Evolutionary conservation across 2,888 invertebrate genomes (phyloP).

Genomic region (Leptura quadrifasciata): DNA sequence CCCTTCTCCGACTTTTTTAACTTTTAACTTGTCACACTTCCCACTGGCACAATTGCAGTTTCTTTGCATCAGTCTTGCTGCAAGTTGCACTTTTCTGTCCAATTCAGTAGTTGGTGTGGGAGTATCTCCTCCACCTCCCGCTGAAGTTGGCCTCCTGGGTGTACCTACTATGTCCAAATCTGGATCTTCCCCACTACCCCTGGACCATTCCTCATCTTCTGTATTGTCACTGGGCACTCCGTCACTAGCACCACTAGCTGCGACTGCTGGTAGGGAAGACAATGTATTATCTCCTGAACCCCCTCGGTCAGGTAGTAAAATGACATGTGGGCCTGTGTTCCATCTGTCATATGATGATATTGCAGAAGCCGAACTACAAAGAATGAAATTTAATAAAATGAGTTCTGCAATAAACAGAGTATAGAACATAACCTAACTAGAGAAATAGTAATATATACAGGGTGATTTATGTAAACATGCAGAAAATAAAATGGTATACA

Average conservation of each 20-base stretch:
- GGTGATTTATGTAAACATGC: too few relatives aligned
- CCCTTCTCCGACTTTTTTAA: constrained; percentile 89
- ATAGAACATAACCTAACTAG: too few relatives aligned
- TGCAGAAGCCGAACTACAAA: constrained; percentile 69
- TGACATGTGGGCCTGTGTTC: constrained; percentile 66
- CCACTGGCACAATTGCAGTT: constrained; percentile 84
- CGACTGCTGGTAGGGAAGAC: constrained; percentile 60
- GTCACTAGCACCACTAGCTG: constrained; percentile 75
- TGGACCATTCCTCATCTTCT: constrained; percentile 85
- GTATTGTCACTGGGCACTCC: constrained; percentile 79
- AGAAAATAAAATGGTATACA: too few relatives aligned
- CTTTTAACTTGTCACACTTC: constrained; percentile 84
- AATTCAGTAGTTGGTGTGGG: constrained; percentile 78
- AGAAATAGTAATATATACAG: too few relatives aligned
- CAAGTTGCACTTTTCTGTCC: constrained; percentile 83
- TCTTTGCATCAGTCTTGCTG: constrained; percentile 83
- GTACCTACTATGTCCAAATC: constrained; percentile 77
- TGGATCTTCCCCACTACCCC: constrained; percentile 82
- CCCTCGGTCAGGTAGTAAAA: constrained; percentile 62
- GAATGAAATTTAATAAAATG: background rate
- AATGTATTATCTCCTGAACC: constrained; percentile 46
- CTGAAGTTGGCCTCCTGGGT: constrained; percentile 60
- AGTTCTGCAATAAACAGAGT: background rate
- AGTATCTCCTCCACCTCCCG: constrained; percentile 53
- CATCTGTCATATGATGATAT: constrained; percentile 68